Conservation (phyloP, 1,140 invertebrate species). For the Drosophila sp. region DNA sequence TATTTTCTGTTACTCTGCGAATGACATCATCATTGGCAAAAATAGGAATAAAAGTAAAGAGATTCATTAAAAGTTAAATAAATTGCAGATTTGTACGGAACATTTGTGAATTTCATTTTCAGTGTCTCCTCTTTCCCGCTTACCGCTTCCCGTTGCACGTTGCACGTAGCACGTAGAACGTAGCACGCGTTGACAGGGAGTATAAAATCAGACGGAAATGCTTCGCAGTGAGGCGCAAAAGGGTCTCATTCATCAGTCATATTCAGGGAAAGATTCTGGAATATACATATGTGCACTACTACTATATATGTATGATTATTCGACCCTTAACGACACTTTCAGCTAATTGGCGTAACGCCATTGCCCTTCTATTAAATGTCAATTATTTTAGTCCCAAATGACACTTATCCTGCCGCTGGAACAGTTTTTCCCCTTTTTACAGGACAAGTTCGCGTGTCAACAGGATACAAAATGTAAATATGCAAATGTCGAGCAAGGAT, state of each 20-base stretch:
- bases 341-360: conserved; percentile 43
- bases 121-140: not conserved
- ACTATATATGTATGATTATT: not conserved
- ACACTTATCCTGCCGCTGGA: conserved; percentile 32
- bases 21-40: conserved; percentile 67
- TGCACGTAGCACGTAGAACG: too few relatives aligned
- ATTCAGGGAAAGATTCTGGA: not conserved
- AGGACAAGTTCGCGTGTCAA: conserved; percentile 52
- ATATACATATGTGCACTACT: too few relatives aligned
- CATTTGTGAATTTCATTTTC: conserved; percentile 41
- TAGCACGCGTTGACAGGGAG: conserved; percentile 19
- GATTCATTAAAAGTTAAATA: conserved; percentile 24
- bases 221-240: conserved; percentile 14
- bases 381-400: conserved; percentile 56
- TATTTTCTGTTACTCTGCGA: conserved; percentile 12
- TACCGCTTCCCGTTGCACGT: not conserved
- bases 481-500: conserved; percentile 68
- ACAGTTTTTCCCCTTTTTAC: not conserved
- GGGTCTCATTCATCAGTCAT: conserved; percentile 8
- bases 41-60: conserved; percentile 10
- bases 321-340: conserved; percentile 42
- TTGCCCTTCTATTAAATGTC: conserved; percentile 43
- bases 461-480: conserved; percentile 59
- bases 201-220: conserved; percentile 32
- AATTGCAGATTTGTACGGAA: conserved; percentile 36